Conservation (phyloP, 2,113 vertebrate species). For the Zosterops japonicus region DNA sequence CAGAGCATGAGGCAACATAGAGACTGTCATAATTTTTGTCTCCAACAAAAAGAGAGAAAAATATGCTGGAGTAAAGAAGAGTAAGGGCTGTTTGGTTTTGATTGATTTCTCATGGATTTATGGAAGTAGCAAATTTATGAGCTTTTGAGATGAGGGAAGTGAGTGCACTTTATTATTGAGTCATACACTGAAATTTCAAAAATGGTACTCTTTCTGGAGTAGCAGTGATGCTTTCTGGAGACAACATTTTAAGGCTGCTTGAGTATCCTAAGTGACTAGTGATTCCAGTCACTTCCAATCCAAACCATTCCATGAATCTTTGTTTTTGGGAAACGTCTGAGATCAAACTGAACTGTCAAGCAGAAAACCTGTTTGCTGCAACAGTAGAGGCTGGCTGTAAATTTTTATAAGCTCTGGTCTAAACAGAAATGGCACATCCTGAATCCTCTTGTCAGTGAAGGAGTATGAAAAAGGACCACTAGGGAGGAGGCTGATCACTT, state of each 20-base stretch:
- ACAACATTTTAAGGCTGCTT: not conserved
- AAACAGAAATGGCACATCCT: not conserved
- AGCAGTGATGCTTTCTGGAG: not conserved
- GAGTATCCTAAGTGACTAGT: not conserved
- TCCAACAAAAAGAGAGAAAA: not conserved
- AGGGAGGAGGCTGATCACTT: not conserved
- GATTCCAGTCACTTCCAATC: not conserved
- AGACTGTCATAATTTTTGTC: not conserved
- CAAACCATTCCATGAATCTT: not conserved
- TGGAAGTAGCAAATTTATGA: not conserved
- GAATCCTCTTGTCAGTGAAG: not conserved
- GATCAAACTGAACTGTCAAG: not conserved
- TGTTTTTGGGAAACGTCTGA: not conserved
- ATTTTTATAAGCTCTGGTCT: not conserved
- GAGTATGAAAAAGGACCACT: not conserved
- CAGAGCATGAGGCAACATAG: not conserved
- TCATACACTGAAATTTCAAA: not conserved
- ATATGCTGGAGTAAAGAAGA: not conserved
- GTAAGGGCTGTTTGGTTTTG: not conserved
- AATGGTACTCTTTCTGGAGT: not conserved
- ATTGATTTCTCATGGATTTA: not conserved
- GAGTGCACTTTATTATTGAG: not conserved
- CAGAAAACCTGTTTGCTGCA: not conserved
- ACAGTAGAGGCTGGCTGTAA: not conserved
- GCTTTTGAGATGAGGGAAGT: not conserved